These are phyloP conservation scores for Folsomia candida DNA, from an alignment of 2,888 invertebrate species.

Conservation along the genomic window DNA sequence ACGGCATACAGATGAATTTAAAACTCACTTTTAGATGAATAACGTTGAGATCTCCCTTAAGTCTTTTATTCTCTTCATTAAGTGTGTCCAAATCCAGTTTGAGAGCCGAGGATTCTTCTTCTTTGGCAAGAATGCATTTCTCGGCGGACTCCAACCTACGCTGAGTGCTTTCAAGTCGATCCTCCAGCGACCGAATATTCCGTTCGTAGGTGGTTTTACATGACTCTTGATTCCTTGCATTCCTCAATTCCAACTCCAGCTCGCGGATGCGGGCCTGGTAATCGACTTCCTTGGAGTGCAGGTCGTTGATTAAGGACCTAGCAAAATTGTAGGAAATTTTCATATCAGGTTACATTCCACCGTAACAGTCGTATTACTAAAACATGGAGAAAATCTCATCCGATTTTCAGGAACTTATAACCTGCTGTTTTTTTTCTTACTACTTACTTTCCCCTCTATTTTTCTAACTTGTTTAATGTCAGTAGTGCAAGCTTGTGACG, in stretches of 20 bases:
- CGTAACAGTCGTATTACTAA: no score
- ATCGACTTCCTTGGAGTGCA: slow-evolving; percentile 50
- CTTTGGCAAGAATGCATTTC: slow-evolving; percentile 49
- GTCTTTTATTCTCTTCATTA: slow-evolving; percentile 52
- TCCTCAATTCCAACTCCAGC: slow-evolving; percentile 50
- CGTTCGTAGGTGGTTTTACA: slow-evolving; percentile 46
- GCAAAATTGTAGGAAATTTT: neutral
- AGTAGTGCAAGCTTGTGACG: no score
- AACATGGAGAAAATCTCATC: no score
- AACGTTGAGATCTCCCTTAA: slow-evolving; percentile 51
- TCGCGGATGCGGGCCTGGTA: slow-evolving; percentile 46
- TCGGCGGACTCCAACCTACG: slow-evolving; percentile 49
- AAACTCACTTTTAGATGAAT: slow-evolving; percentile 47
- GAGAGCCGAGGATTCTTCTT: slow-evolving; percentile 52
- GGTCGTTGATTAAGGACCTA: slow-evolving; percentile 48
- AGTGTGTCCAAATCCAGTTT: slow-evolving; percentile 52
- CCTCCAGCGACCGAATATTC: slow-evolving; percentile 48
- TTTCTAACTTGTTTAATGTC: no score
- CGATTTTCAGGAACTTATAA: no score
- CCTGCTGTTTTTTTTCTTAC: no score
- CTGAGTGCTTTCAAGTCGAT: slow-evolving; percentile 48
- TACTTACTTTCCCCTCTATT: no score
- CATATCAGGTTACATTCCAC: neutral
- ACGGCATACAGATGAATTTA: no score
- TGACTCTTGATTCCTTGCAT: slow-evolving; percentile 47